A percentile compares a stretch with the other conserved stretches of the same genome.
These are phyloP conservation scores for Chiroxiphia lanceolata DNA, from an alignment of 2,797 vertebrate genomes.

Conservation along the genomic window DNA sequence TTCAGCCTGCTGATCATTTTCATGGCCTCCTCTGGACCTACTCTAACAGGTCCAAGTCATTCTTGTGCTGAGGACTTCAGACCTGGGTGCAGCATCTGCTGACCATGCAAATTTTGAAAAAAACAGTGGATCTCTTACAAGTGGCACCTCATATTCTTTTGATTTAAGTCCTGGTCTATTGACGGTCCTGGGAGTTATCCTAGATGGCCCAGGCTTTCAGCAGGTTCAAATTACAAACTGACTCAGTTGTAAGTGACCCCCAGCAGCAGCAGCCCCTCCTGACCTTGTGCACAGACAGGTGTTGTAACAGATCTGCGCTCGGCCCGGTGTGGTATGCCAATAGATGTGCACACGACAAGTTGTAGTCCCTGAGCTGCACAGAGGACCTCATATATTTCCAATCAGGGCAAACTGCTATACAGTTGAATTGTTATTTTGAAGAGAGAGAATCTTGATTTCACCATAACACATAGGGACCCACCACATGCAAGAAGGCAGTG, in stretches of 20 bases:
- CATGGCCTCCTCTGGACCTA: not conserved
- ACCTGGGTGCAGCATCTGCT: not conserved
- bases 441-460: not conserved
- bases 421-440: not conserved
- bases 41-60: not conserved
- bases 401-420: not conserved
- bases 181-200: not conserved
- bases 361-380: not conserved
- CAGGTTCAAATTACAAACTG: not conserved
- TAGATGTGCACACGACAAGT: not conserved
- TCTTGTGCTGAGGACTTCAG: not conserved
- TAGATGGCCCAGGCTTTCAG: not conserved
- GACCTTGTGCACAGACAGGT: not conserved
- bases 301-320: not conserved
- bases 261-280: not conserved
- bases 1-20: not conserved
- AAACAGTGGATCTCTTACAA: not conserved
- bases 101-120: not conserved
- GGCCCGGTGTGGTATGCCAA: accelerated
- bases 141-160: not conserved
- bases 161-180: not conserved
- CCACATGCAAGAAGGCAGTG: accelerated
- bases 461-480: accelerated
- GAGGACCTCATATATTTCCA: not conserved
- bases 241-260: not conserved